A percentile compares a stretch with the other conserved stretches of the same genome.
These are phyloP conservation scores for Calliphora vomitoria DNA, from an alignment of 2,888 invertebrate genomes.

Conservation along the genomic window DNA sequence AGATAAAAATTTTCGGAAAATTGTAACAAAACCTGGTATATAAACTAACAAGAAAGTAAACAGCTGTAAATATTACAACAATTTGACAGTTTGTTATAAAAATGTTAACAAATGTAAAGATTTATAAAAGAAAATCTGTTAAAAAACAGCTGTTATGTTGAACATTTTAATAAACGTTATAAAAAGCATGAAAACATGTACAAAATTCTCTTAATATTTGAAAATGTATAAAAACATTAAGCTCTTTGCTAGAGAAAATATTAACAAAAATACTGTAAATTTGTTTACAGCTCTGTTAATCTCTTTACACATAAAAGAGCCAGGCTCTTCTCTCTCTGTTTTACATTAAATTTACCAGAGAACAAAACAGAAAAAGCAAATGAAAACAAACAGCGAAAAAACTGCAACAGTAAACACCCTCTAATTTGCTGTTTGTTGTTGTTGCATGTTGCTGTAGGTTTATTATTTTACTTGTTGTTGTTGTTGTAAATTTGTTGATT, in stretches of 20 bases:
- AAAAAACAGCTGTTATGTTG: background rate
- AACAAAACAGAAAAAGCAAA: background rate
- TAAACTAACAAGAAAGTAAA: too few relatives aligned
- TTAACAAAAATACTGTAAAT: background rate
- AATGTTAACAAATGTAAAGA: background rate
- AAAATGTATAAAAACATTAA: too few relatives aligned
- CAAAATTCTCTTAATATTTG: too few relatives aligned
- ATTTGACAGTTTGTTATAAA: background rate
- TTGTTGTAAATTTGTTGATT: constrained; percentile 65
- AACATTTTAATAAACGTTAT: too few relatives aligned
- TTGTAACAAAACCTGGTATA: too few relatives aligned
- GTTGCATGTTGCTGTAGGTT: constrained; percentile 32
- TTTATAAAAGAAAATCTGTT: background rate
- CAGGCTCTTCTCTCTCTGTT: background rate
- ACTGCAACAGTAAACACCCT: constrained; percentile 66
- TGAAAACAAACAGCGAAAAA: constrained; percentile 13
- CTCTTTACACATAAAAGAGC: too few relatives aligned
- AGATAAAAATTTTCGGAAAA: too few relatives aligned
- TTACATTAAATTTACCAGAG: background rate
- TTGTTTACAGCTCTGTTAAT: background rate
- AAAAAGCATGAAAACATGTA: too few relatives aligned
- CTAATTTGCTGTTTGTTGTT: constrained; percentile 54
- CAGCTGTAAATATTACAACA: background rate
- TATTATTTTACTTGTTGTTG: constrained; percentile 20
- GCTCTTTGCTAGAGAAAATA: background rate